Conservation (phyloP, 2,113 vertebrate genomes). For the Amblyopsis rosae region DNA sequence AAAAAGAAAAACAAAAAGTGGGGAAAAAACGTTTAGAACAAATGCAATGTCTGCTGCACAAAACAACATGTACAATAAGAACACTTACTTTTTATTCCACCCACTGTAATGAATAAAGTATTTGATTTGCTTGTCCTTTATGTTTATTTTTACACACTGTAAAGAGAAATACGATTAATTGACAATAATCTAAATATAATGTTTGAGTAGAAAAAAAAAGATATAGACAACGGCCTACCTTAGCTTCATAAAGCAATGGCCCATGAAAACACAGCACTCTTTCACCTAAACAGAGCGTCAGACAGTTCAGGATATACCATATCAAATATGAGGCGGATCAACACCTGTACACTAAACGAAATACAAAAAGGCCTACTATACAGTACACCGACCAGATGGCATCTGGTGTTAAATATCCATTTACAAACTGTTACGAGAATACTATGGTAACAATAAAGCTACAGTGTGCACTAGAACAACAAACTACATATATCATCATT, state of each 20-base stretch:
- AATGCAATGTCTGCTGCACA: not conserved
- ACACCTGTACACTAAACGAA: not conserved
- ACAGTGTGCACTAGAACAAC: too few relatives aligned
- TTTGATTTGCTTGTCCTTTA: constrained; percentile 99
- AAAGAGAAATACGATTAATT: constrained; percentile 56
- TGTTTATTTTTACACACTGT: constrained; percentile 97
- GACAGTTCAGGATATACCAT: constrained; percentile 11
- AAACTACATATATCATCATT: too few relatives aligned
- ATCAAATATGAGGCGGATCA: not conserved
- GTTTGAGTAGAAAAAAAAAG: not conserved
- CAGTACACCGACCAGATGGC: too few relatives aligned
- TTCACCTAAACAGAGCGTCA: constrained; percentile 83
- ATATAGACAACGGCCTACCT: constrained; percentile 79
- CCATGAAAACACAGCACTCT: constrained; percentile 99
- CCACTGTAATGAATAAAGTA: constrained; percentile 99
- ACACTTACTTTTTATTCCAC: constrained; percentile 99
- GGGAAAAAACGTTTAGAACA: constrained; percentile 8
- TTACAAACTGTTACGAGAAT: too few relatives aligned
- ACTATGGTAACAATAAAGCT: too few relatives aligned
- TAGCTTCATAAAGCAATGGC: constrained; percentile 98
- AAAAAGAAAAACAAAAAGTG: too few relatives aligned
- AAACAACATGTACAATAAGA: not conserved
- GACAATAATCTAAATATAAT: constrained; percentile 2
- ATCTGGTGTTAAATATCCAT: too few relatives aligned
- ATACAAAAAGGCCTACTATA: too few relatives aligned